phyloP scores from a whole-genome alignment of 2,113 vertebrate genomes.

The Pungitius pungitius region DNA sequence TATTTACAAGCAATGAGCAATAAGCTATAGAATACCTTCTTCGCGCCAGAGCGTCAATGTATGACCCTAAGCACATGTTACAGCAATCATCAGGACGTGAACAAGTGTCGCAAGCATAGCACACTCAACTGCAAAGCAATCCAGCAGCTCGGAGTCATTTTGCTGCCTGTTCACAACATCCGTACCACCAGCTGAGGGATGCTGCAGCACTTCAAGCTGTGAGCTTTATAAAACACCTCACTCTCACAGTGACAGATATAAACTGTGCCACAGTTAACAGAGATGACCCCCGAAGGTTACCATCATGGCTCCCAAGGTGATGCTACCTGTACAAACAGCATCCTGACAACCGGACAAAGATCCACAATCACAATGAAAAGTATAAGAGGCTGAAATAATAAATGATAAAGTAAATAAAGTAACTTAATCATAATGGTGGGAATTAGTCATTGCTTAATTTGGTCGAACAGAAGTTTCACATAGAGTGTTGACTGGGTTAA shows the following conservation, averaged over 20 bases:
- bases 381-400: neutral
- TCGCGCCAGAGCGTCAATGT: conserved; percentile 48
- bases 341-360: conserved; percentile 21
- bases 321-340: conserved; percentile 29
- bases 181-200: conserved; percentile 58
- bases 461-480: neutral
- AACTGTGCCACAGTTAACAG: conserved; percentile 60
- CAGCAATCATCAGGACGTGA: conserved; percentile 55
- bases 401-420: too few species aligned
- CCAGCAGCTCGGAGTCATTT: conserved; percentile 47
- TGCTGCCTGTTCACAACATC: conserved; percentile 53
- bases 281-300: conserved; percentile 63
- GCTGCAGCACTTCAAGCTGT: conserved; percentile 56
- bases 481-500: conserved; percentile 22
- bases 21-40: conserved; percentile 53
- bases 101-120: conserved; percentile 43
- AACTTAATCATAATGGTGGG: neutral
- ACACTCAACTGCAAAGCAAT: conserved; percentile 58
- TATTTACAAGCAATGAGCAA: conserved; percentile 67
- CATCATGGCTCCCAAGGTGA: conserved; percentile 46
- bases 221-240: conserved; percentile 68
- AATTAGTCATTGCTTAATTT: conserved; percentile 14
- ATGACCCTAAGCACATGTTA: conserved; percentile 54
- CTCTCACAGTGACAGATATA: conserved; percentile 57
- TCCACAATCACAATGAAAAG: conserved; percentile 20